phyloP scores from a whole-genome alignment of 2,113 vertebrate genomes.

The Callocephalon fimbriatum region DNA sequence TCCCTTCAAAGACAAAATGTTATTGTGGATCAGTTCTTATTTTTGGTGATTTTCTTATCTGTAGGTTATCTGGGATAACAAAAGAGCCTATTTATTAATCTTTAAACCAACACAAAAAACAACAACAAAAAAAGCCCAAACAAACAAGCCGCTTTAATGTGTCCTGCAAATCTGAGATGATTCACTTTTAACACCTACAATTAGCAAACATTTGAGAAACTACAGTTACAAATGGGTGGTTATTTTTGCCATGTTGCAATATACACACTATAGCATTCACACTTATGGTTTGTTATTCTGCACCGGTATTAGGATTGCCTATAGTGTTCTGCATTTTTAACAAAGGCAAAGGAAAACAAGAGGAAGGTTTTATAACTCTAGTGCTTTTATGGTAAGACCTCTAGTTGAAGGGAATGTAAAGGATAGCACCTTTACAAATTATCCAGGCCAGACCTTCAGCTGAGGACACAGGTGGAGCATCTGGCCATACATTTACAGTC shows the following conservation, averaged over 20 bases:
- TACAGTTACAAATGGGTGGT: background rate
- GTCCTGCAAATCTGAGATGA: background rate
- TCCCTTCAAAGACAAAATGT: background rate
- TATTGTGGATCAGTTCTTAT: background rate
- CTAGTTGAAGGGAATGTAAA: background rate
- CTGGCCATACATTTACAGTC: background rate
- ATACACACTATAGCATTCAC: background rate
- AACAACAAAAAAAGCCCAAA: rapidly evolving
- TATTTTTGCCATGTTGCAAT: background rate
- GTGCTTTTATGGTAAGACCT: background rate
- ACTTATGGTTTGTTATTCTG: rapidly evolving
- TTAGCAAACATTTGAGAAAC: background rate
- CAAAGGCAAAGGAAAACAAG: background rate
- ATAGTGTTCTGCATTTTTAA: background rate
- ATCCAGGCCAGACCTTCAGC: conserved; percentile 18
- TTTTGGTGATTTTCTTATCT: background rate
- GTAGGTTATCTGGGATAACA: background rate
- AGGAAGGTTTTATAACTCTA: background rate
- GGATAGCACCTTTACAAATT: conserved; percentile 13
- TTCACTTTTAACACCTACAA: background rate
- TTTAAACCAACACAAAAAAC: background rate
- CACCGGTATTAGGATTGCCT: background rate
- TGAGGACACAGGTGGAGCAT: conserved; percentile 27
- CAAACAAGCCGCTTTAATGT: background rate
- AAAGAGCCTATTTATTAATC: background rate